Evolutionary conservation across 1,140 invertebrate species (phyloP).

Genomic region (Ditylenchus dipsaci): DNA sequence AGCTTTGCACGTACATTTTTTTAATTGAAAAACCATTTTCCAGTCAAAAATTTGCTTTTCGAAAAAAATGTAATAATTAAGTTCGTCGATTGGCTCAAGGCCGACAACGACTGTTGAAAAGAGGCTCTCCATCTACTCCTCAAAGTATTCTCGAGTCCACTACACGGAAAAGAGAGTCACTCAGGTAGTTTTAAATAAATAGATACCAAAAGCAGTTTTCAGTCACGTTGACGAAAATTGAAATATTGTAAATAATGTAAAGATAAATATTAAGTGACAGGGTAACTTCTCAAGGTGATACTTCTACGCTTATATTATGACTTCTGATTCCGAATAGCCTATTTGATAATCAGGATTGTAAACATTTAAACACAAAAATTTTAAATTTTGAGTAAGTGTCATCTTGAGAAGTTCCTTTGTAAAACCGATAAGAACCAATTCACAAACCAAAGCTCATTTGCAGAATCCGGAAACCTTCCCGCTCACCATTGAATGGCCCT

Average conservation of each 20-base stretch:
- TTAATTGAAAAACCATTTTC: background rate
- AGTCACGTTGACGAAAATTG: too few relatives aligned
- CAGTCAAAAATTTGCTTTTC: background rate
- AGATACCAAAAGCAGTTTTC: too few relatives aligned
- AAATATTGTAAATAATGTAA: too few relatives aligned
- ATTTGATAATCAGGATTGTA: too few relatives aligned
- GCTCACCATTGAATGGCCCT: background rate
- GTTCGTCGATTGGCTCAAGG: slow-evolving; percentile 64
- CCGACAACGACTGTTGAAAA: slow-evolving; percentile 71
- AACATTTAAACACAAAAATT: too few relatives aligned
- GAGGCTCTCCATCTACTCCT: slow-evolving; percentile 63
- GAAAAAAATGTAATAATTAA: slow-evolving; percentile 25
- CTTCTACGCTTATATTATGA: too few relatives aligned
- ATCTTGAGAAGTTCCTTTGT: too few relatives aligned
- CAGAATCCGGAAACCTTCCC: background rate
- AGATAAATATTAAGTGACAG: too few relatives aligned
- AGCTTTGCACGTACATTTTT: too few relatives aligned
- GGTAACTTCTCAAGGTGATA: too few relatives aligned
- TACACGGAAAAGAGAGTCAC: slow-evolving; percentile 3
- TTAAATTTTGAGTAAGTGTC: too few relatives aligned
- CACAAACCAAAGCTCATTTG: background rate
- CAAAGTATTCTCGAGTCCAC: slow-evolving; percentile 31
- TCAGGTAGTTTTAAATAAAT: background rate
- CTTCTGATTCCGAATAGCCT: too few relatives aligned
- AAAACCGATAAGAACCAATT: background rate